Percentiles rank a stretch among this genome's conserved stretches.
These are phyloP conservation scores for Cotesia congregata DNA, from an alignment of 2,888 invertebrate species.

Conservation along the genomic window DNA sequence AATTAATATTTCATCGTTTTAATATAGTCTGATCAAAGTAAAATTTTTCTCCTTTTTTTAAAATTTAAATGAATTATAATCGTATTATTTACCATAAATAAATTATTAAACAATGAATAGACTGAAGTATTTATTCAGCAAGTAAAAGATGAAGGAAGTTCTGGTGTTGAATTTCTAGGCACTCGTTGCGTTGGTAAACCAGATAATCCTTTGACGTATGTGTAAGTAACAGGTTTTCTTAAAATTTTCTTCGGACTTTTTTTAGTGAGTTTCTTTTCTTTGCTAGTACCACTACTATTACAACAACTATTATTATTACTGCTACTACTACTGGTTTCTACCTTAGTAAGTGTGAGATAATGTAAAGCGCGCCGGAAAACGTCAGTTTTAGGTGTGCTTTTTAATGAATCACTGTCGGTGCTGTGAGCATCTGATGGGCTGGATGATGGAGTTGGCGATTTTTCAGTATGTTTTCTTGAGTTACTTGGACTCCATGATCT, in stretches of 20 bases:
- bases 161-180: constrained; percentile 71
- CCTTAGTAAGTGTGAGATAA: constrained; percentile 70
- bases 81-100: background rate
- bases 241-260: constrained; percentile 80
- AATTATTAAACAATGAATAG: background rate
- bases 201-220: constrained; percentile 85
- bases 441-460: constrained; percentile 59
- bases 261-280: constrained; percentile 72
- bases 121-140: background rate
- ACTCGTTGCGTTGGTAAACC: constrained; percentile 87
- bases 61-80: background rate
- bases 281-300: constrained; percentile 47
- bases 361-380: constrained; percentile 82
- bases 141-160: background rate
- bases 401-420: constrained; percentile 72
- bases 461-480: constrained; percentile 46
- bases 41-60: background rate
- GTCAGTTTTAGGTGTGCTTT: constrained; percentile 74
- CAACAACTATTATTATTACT: too few species aligned
- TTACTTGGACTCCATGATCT: constrained; percentile 61
- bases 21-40: background rate
- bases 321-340: constrained; percentile 1
- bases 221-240: constrained; percentile 83
- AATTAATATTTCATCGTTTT: background rate
- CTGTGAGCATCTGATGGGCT: constrained; percentile 69